Conservation (phyloP, 2,113 vertebrate genomes). For the Tachycineta bicolor region DNA sequence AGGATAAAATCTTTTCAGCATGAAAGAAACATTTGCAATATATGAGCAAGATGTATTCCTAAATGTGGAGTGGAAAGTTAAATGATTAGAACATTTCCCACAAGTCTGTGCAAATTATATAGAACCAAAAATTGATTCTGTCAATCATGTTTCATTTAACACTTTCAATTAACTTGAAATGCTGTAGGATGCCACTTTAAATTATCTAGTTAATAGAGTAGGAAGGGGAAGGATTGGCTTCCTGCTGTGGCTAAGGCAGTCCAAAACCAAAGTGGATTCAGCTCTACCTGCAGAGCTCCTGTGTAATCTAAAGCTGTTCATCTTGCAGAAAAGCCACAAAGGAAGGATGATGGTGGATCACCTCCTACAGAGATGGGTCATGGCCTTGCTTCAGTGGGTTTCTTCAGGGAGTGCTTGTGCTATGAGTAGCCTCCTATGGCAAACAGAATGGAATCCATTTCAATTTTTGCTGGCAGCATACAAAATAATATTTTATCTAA, state of each 20-base stretch:
- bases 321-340: conserved; percentile 3
- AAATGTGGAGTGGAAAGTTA: background rate
- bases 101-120: background rate
- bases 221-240: conserved; percentile 45
- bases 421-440: background rate
- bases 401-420: background rate
- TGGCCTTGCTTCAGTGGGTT: background rate
- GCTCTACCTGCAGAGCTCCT: conserved; percentile 8
- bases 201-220: conserved; percentile 54
- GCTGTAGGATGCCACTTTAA: conserved; percentile 55
- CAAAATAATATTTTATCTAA: background rate
- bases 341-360: background rate
- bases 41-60: background rate
- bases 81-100: conserved; percentile 29
- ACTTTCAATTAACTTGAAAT: conserved; percentile 59
- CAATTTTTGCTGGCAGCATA: background rate
- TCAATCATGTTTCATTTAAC: conserved; percentile 56
- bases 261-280: conserved; percentile 3
- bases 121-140: background rate
- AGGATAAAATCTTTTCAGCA: background rate
- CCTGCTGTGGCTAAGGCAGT: conserved; percentile 45
- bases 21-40: background rate
- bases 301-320: background rate
- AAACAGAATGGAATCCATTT: background rate
- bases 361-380: background rate